Conservation (phyloP, 2,797 vertebrate genomes). For the Poecilia velifera region DNA sequence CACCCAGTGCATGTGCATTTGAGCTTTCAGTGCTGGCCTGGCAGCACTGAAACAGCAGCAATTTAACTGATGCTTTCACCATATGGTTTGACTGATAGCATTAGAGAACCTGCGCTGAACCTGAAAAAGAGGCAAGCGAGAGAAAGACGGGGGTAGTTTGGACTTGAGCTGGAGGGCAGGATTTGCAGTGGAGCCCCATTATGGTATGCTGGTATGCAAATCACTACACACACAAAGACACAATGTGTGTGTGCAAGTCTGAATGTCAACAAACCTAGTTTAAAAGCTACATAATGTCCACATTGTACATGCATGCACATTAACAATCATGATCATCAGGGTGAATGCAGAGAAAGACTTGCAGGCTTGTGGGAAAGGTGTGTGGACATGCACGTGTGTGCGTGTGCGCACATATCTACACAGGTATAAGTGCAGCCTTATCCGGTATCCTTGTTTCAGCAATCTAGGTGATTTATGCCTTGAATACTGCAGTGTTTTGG, state of each 20-base stretch:
- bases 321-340: constrained; percentile 46
- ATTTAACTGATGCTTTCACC: constrained; percentile 81
- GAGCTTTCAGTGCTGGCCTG: constrained; percentile 52
- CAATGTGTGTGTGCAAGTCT: neutral
- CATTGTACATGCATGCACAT: constrained; percentile 50
- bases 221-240: constrained; percentile 26
- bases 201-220: constrained; percentile 58
- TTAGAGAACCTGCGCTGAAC: constrained; percentile 76
- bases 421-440: constrained; percentile 47
- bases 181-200: constrained; percentile 61
- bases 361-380: constrained; percentile 11
- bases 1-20: constrained; percentile 30
- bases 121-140: constrained; percentile 62
- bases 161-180: constrained; percentile 49
- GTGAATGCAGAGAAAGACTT: constrained; percentile 28
- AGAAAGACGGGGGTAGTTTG: constrained; percentile 37
- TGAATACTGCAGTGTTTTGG: constrained; percentile 73
- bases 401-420: constrained; percentile 13
- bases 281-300: constrained; percentile 33
- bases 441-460: constrained; percentile 64
- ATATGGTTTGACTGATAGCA: constrained; percentile 82
- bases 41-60: constrained; percentile 74
- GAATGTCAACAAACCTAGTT: constrained; percentile 25
- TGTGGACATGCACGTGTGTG: neutral
- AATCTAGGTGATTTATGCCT: constrained; percentile 77